Evolutionary conservation across 1,140 invertebrate genomes (phyloP).

Genomic region (Tyrophagus putrescentiae): DNA sequence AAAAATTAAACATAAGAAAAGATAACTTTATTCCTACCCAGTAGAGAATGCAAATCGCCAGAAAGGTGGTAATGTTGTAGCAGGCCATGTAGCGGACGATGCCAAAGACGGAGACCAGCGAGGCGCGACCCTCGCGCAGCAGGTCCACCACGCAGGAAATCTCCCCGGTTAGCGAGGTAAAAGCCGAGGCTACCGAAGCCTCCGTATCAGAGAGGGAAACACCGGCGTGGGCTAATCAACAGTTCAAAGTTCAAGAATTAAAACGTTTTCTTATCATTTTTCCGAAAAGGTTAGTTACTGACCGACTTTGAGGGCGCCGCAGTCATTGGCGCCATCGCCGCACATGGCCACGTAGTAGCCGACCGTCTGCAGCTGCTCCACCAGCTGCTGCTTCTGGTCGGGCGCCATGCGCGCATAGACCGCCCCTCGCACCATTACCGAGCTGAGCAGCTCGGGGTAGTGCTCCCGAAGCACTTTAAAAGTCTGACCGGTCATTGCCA

Average conservation of each 20-base stretch:
- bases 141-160: slow-evolving; percentile 77
- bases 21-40: slow-evolving; percentile 35
- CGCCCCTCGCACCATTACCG: slow-evolving; percentile 55
- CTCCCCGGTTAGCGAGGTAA: slow-evolving; percentile 73
- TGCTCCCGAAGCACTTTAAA: slow-evolving; percentile 55
- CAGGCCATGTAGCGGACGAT: slow-evolving; percentile 97
- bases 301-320: slow-evolving; percentile 41
- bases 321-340: slow-evolving; percentile 93
- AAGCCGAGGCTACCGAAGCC: slow-evolving; percentile 87
- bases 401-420: slow-evolving; percentile 94
- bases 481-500: slow-evolving; percentile 58
- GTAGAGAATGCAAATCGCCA: slow-evolving; percentile 79
- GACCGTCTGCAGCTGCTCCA: slow-evolving; percentile 66
- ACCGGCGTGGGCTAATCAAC: slow-evolving; percentile 77
- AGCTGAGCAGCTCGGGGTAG: slow-evolving; percentile 53
- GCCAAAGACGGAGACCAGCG: slow-evolving; percentile 85
- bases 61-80: slow-evolving; percentile 84
- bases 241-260: no score
- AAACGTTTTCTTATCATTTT: no score
- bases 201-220: slow-evolving; percentile 91
- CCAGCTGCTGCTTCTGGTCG: slow-evolving; percentile 85
- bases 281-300: neutral
- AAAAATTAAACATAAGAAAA: neutral
- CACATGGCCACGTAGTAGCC: slow-evolving; percentile 66
- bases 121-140: slow-evolving; percentile 77